A percentile compares a stretch with the other conserved stretches of the same genome.
phyloP scores from a whole-genome alignment of 2,888 invertebrate species.

The Epirrita christyi region DNA sequence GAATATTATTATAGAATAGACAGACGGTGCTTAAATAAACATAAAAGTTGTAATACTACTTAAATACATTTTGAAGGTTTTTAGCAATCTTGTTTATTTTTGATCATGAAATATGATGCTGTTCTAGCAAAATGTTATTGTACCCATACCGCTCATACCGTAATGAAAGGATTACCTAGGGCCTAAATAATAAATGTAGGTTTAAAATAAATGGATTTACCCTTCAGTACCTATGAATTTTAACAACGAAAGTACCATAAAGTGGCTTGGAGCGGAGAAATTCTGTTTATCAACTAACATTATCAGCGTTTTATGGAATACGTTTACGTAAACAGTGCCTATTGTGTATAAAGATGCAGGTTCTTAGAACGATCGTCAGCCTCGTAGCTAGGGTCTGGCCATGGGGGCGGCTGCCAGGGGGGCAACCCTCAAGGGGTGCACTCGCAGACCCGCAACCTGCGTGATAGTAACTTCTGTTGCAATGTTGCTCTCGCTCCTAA shows the following conservation, averaged over 20 bases:
- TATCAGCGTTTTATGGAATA: slow-evolving; percentile 25
- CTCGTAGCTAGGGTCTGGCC: too few species aligned
- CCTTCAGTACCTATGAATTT: slow-evolving; percentile 7
- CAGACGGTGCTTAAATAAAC: too few species aligned
- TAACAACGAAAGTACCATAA: slow-evolving; percentile 19
- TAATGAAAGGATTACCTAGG: slow-evolving; percentile 15
- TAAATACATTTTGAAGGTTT: too few species aligned
- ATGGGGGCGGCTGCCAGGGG: too few species aligned
- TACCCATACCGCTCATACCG: slow-evolving; percentile 1
- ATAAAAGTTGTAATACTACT: too few species aligned
- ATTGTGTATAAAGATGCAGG: slow-evolving; percentile 17
- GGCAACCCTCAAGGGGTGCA: too few species aligned
- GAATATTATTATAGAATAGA: too few species aligned
- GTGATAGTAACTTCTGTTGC: too few species aligned
- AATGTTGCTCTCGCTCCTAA: too few species aligned
- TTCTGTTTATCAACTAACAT: slow-evolving; percentile 28
- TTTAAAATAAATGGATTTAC: slow-evolving; percentile 4
- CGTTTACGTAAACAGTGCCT: slow-evolving; percentile 29
- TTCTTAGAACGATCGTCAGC: slow-evolving; percentile 5
- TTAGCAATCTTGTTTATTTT: too few species aligned
- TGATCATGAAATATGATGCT: too few species aligned
- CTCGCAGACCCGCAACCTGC: too few species aligned
- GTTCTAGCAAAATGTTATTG: not conserved
- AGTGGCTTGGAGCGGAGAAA: slow-evolving; percentile 16
- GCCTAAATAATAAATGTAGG: slow-evolving; percentile 10